phyloP scores from a whole-genome alignment of 2,797 vertebrate species.

The Nannoperca australis region DNA sequence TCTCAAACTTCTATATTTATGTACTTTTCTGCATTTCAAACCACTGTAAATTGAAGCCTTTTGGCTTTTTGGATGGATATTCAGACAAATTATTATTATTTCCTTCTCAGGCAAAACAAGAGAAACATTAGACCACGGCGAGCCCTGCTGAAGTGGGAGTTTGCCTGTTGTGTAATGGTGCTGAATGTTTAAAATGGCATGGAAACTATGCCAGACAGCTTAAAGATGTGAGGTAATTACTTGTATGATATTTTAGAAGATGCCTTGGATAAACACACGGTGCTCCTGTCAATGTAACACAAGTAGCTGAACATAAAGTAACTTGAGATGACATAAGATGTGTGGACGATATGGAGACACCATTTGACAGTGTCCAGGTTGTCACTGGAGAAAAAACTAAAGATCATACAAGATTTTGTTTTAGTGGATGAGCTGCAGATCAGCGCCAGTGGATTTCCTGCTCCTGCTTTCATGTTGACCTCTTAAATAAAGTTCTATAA shows the following conservation, averaged over 20 bases:
- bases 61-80: too few relatives aligned
- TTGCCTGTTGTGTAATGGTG: not conserved
- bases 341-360: not conserved
- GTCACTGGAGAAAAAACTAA: not conserved
- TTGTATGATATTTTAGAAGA: not conserved
- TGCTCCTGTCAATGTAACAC: not conserved
- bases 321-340: not conserved
- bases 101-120: not conserved
- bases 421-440: slow-evolving; percentile 26
- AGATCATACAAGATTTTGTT: not conserved
- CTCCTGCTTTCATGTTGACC: slow-evolving; percentile 50
- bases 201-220: not conserved
- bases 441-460: slow-evolving; percentile 39
- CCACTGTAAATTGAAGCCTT: not conserved
- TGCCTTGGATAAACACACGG: not conserved
- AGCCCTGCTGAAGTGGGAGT: not conserved
- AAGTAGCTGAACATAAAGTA: not conserved
- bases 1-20: not conserved
- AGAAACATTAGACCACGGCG: not conserved
- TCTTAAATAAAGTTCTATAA: slow-evolving; percentile 59
- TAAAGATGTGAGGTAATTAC: not conserved
- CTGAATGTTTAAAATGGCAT: not conserved
- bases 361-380: not conserved
- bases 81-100: slow-evolving; percentile 5
- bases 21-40: not conserved